Percentiles rank a stretch among this genome's conserved stretches.
phyloP scores from a whole-genome alignment of 2,113 vertebrate genomes.

The human (Homo sapiens) region GRCh38 chr20:12593501-12594000 shows the following conservation, averaged over 20 bases:
- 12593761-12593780: slow-evolving; percentile 42
- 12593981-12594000: background rate
- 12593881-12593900: slow-evolving; percentile 23
- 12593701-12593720: slow-evolving; percentile 33
- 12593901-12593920: slow-evolving; percentile 40
- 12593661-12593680: slow-evolving; percentile 67
- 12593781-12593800: slow-evolving; percentile 57
- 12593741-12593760: slow-evolving; percentile 52
- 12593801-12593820: slow-evolving; percentile 64
- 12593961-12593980: background rate
- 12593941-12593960: background rate
- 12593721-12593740: slow-evolving; percentile 69
- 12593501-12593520: slow-evolving; percentile 77
- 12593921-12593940: slow-evolving; percentile 41
- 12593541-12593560: slow-evolving; percentile 77
- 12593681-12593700: slow-evolving; percentile 68
- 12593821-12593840: slow-evolving; percentile 47
- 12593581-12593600: slow-evolving; percentile 84
- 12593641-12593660: slow-evolving; percentile 75
- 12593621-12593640: slow-evolving; percentile 79
- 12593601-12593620: slow-evolving; percentile 83
- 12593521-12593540: slow-evolving; percentile 76
- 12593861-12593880: slow-evolving; percentile 59
- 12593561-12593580: slow-evolving; percentile 80
- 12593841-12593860: slow-evolving; percentile 52